Evolutionary conservation across 2,888 invertebrate genomes (phyloP).

Genomic region (Drosophila demipolita): DNA sequence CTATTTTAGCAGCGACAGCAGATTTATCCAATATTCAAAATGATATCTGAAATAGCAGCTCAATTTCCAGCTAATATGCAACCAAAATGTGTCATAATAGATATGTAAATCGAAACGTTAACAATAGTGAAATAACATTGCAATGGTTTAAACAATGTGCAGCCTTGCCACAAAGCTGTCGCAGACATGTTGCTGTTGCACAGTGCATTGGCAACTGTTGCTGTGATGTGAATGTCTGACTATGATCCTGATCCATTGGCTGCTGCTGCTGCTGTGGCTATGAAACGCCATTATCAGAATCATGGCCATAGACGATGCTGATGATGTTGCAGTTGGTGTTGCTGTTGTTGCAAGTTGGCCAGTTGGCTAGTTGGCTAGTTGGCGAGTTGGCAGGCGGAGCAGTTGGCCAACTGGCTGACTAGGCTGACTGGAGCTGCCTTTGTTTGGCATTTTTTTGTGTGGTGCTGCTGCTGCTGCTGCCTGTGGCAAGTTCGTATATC

Average conservation of each 20-base stretch:
- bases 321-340: conserved; percentile 16
- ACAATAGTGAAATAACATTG: neutral
- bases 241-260: conserved; percentile 60
- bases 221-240: conserved; percentile 46
- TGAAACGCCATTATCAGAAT: conserved; percentile 62
- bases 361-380: conserved; percentile 25
- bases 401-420: conserved; percentile 41
- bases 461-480: conserved; percentile 45
- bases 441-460: conserved; percentile 49
- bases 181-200: conserved; percentile 7
- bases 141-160: neutral
- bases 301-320: conserved; percentile 32
- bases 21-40: neutral
- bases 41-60: neutral
- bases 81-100: neutral
- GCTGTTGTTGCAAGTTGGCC: conserved; percentile 19
- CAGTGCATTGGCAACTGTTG: conserved; percentile 26
- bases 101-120: neutral
- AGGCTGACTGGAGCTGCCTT: conserved; percentile 36
- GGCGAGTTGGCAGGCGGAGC: conserved; percentile 40
- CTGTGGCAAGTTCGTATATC: conserved; percentile 79
- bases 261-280: conserved; percentile 27
- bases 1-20: neutral
- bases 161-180: neutral
- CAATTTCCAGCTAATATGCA: neutral